phyloP scores from a whole-genome alignment of 2,113 vertebrate genomes.

The Lasiurus cinereus region DNA sequence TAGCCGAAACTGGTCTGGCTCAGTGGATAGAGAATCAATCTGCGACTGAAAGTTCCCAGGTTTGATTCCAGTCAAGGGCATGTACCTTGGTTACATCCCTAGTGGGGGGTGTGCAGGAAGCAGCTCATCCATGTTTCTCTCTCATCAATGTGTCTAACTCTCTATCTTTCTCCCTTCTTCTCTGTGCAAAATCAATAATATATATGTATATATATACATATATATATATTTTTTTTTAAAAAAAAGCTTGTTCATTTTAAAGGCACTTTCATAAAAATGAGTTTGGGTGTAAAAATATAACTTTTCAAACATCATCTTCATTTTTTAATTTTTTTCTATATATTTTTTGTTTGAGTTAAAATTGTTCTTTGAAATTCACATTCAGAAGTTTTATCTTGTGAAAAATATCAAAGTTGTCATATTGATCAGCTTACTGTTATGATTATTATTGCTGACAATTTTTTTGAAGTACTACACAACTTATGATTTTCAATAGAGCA shows the following conservation, averaged over 20 bases:
- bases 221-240: no score
- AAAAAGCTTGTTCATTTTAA: background rate
- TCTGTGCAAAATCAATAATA: no score
- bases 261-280: conserved; percentile 9
- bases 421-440: background rate
- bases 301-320: background rate
- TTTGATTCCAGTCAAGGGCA: no score
- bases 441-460: background rate
- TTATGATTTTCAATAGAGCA: background rate
- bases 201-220: no score
- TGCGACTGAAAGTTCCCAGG: no score
- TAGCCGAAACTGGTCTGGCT: no score
- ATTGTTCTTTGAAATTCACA: background rate
- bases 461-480: background rate
- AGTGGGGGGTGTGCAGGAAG: no score
- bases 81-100: no score
- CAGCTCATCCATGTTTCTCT: no score
- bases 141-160: no score
- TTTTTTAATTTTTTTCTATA: background rate
- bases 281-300: background rate
- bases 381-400: background rate
- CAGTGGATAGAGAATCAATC: no score
- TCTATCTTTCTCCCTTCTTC: no score
- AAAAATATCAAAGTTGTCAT: background rate
- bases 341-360: background rate